Base-by-base conservation (phyloP, 2,888 invertebrate genomes). In the Callyntrura guangdongensis region DNA sequence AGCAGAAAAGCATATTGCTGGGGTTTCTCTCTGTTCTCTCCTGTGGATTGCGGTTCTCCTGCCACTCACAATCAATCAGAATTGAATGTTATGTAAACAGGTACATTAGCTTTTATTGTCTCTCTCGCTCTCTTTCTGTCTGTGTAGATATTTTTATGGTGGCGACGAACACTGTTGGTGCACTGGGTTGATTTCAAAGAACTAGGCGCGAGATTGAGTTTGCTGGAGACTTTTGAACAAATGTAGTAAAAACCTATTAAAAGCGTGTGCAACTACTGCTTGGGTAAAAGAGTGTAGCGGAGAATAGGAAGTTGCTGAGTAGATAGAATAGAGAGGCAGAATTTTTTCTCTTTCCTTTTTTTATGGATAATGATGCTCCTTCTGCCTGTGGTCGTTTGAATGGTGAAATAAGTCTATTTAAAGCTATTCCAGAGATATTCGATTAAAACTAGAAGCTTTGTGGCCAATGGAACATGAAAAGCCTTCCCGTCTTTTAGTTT, bases 381-480 rank as follows among this genome's bases (percentile, higher is more conserved):
- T 2, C 25, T 27, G 22, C 53, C 14, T 9, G 17, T 61, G 67
- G 11, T 72, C 69, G 17, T 72, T 17, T 45, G 67, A 8, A 67
- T 67, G 22, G 47, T 3, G 47, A 67, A 49, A 36, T 0, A 17
- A 83, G 67, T 5, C 45, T 72, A 36, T 14, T 72, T 49, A 86
- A 56, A 86, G 86, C 77, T 86, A 86, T 86, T 61, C 25, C 22
- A 86, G 86, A n/a, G n/a, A 25, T 86, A 86, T 86, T 86, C 86
- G 86, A 86, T 86, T 86, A 86, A 86, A 72, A 72, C 77, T 77
- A 61, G 47, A 47, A 61, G 86, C 74, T 86, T 49, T 86, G 85
- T 74, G 86, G 77, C 86, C 72, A 86, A 59, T 64, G 86, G 64
- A 86, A 86, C 86, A 86, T 86, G 86, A 64, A 86, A 86, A 86